Base-by-base conservation (phyloP, 2,888 invertebrate genomes). In the Tetragonisca angustula region DNA sequence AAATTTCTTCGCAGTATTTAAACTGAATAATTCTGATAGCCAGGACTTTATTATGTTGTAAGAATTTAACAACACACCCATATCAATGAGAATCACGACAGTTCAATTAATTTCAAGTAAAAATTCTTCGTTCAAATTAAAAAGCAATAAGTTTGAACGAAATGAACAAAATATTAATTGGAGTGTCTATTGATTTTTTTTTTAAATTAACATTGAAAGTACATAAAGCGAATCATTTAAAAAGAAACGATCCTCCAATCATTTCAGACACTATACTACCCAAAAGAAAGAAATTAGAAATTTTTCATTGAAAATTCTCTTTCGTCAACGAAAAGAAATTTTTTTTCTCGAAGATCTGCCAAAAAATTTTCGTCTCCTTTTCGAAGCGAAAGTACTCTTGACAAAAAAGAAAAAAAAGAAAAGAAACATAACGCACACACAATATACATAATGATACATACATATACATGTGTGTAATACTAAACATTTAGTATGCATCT, bases 401-500 rank as follows among this genome's bases (percentile, higher is more conserved):
- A 61, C n/a, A 43, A 43, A 43, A 43, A 43, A 11, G 9, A 43
- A 36, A 62, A 43, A 43, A 43, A 43, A 36, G 6, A 36, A 36
- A 43, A 43, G 9, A 43, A 36, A 68, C 54, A 68, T 27, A 71
- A 71, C 56, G 43, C 49, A 61, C 43, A 43, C 49, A 27, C 27
- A 27, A 65, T 61, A 59, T 27, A 67, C 6, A 1, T 36, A n/a
- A 36, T 21, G 50, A 68, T 69, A 69, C 13, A 5, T 15, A 21
- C 19, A 52, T 52, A 21, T 64, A 65, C 21, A 36, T 5, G n/a
- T 36, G 49, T 19, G 36, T 71, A 52, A 59, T 59, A 59, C 19
- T 54, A 24, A 52, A 72, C 61, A 76, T 79, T 56, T 83, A 79
- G 49, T 79, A 67, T 86, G 83, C 76, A 84, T 83, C 74, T 84